Conservation (phyloP, 2,797 vertebrate genomes). For the Coluber constrictor region DNA sequence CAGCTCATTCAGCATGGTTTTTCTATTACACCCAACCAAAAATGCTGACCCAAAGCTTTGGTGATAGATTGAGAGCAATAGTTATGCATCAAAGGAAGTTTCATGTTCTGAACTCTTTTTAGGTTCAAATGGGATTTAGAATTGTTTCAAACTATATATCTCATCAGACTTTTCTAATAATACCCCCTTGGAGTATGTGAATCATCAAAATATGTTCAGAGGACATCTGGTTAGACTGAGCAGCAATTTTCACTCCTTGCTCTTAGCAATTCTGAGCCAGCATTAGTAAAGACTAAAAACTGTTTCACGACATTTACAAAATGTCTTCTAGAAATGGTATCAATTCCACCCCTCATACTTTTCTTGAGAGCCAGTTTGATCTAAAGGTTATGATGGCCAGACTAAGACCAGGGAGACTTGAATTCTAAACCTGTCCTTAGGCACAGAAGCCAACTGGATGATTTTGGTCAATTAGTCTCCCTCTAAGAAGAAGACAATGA, state of each 20-base stretch:
- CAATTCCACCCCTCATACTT: background rate
- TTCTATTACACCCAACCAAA: background rate
- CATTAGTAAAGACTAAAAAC: background rate
- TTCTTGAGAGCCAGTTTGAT: background rate
- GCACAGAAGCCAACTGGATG: background rate
- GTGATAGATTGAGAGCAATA: background rate
- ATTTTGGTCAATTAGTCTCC: too few species aligned
- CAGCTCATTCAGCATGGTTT: background rate
- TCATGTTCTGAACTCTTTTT: constrained; percentile 1
- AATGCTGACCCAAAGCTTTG: background rate
- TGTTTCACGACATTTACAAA: background rate
- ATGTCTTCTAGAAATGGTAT: background rate
- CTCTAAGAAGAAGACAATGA: background rate
- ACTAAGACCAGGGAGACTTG: background rate
- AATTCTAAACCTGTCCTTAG: background rate
- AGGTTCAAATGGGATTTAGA: background rate
- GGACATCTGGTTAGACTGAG: background rate
- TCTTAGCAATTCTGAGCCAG: background rate
- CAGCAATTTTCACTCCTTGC: background rate
- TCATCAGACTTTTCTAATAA: background rate
- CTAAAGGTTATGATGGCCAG: background rate
- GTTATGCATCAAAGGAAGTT: background rate
- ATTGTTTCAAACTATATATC: background rate
- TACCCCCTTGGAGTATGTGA: background rate
- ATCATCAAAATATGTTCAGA: background rate